These are phyloP conservation scores for Bambusicola thoracicus DNA, from an alignment of 2,113 vertebrate species.

Conservation along the genomic window DNA sequence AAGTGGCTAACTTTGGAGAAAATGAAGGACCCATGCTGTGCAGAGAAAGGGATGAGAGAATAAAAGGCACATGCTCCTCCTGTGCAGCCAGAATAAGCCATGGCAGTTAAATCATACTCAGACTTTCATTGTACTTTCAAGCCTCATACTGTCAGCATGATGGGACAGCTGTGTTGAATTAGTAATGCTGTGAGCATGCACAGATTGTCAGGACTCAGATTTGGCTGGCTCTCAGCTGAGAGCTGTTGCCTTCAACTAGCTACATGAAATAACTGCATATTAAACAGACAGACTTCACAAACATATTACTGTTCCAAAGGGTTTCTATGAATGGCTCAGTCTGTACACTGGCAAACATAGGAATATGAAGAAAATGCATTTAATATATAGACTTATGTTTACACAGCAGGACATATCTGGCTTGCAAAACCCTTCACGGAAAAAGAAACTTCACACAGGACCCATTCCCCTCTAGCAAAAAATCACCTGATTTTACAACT, in stretches of 20 bases:
- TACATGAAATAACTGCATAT: background rate
- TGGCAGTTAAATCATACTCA: slow-evolving; percentile 12
- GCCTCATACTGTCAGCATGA: slow-evolving; percentile 10
- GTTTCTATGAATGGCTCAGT: background rate
- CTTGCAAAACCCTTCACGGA: background rate
- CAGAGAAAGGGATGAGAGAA: background rate
- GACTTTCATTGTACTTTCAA: slow-evolving; percentile 34
- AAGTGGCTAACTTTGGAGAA: background rate
- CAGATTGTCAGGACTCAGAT: background rate
- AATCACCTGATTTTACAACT: background rate
- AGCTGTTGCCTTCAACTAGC: background rate
- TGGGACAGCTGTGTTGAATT: slow-evolving; percentile 39
- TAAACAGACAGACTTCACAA: background rate
- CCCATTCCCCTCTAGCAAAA: background rate
- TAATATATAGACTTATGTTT: background rate
- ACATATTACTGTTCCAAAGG: background rate
- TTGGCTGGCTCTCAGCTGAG: slow-evolving; percentile 21
- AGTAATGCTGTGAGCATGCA: slow-evolving; percentile 4
- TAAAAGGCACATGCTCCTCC: background rate
- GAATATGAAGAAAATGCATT: background rate
- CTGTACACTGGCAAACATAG: background rate
- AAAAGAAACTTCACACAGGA: background rate
- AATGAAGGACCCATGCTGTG: background rate
- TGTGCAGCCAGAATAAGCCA: background rate
- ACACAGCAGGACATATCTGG: background rate